Percentiles rank a stretch among this genome's conserved stretches.
Evolutionary conservation across 2,113 vertebrate genomes (phyloP).

Genomic region (Saccopteryx leptura): DNA sequence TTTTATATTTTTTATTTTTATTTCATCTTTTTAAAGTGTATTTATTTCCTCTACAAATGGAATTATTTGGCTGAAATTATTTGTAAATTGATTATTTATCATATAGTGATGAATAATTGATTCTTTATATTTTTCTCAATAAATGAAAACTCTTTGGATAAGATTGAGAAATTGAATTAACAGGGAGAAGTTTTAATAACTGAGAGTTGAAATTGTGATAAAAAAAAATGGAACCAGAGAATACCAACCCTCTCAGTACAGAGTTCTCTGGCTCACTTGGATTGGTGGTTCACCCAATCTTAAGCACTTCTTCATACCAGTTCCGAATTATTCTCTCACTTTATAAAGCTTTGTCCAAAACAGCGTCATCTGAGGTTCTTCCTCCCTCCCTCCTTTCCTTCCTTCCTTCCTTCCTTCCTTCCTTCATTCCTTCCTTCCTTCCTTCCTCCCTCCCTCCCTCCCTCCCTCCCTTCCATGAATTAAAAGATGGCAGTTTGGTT

Average conservation of each 20-base stretch:
- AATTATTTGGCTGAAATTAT: neutral
- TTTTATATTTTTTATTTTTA: neutral
- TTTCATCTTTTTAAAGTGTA: conserved; percentile 37
- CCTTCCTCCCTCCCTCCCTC: neutral
- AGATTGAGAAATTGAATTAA: conserved; percentile 14
- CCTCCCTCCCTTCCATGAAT: neutral
- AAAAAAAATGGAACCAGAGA: neutral
- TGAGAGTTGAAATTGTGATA: neutral
- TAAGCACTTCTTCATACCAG: too few relatives aligned
- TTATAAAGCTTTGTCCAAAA: neutral
- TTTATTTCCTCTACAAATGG: neutral
- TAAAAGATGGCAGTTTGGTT: neutral
- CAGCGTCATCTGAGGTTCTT: neutral
- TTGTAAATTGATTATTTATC: conserved; percentile 15
- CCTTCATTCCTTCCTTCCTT: neutral
- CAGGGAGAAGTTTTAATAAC: neutral
- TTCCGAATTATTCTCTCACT: neutral
- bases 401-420: neutral
- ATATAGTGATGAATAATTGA: neutral
- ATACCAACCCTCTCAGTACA: fast-evolving
- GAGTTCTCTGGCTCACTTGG: neutral
- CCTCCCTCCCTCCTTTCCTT: too few relatives aligned
- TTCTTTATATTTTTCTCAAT: conserved; percentile 13
- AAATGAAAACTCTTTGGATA: neutral
- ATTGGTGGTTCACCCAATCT: neutral